These are phyloP conservation scores for Apis florea DNA, from an alignment of 1,140 invertebrate species.

Conservation along the genomic window DNA sequence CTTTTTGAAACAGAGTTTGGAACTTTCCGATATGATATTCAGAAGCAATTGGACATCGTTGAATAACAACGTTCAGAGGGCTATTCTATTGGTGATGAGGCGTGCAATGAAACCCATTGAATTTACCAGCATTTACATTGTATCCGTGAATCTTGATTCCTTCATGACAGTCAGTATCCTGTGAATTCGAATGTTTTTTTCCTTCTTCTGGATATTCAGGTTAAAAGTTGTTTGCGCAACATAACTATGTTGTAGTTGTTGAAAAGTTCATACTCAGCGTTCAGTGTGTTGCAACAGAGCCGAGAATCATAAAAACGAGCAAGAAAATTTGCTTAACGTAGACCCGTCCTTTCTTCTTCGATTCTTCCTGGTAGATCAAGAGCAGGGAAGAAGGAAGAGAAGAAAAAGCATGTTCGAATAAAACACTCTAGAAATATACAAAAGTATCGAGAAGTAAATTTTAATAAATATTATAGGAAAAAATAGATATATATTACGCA, in stretches of 20 bases:
- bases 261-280: slow-evolving; percentile 57
- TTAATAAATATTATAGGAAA: not conserved
- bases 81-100: slow-evolving; percentile 47
- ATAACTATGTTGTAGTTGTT: slow-evolving; percentile 42
- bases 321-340: not conserved
- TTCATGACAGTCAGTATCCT: slow-evolving; percentile 33
- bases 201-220: not conserved
- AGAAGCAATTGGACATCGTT: slow-evolving; percentile 28
- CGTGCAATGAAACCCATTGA: slow-evolving; percentile 44
- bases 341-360: not conserved
- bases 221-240: not conserved
- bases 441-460: not conserved
- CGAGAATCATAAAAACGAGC: not conserved
- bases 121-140: slow-evolving; percentile 33
- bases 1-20: slow-evolving; percentile 13
- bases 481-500: not conserved
- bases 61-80: not conserved
- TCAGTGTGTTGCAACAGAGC: slow-evolving; percentile 47
- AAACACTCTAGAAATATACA: not conserved
- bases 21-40: slow-evolving; percentile 33
- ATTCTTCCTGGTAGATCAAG: not conserved
- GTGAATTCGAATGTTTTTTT: not conserved
- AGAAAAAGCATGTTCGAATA: not conserved
- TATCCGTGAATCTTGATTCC: slow-evolving; percentile 47
- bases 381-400: not conserved